phyloP scores from a whole-genome alignment of 2,888 invertebrate species.

The Hartigia nigra region DNA sequence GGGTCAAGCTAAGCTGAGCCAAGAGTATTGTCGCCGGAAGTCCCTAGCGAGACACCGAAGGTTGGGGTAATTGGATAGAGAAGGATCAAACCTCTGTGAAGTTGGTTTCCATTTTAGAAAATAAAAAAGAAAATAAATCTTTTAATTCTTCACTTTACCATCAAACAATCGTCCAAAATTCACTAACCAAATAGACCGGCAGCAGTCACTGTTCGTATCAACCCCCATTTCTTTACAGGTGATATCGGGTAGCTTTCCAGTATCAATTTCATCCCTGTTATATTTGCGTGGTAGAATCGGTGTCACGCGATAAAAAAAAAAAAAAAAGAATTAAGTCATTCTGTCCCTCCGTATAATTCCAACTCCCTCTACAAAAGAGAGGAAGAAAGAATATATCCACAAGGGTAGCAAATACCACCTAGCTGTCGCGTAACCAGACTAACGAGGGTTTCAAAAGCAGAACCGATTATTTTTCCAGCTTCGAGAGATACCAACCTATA shows the following conservation, averaged over 20 bases:
- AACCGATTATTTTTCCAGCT: background rate
- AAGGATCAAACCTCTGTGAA: constrained; percentile 40
- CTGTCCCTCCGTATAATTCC: background rate
- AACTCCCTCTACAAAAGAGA: background rate
- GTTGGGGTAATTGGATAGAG: constrained; percentile 61
- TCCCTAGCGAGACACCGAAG: constrained; percentile 50
- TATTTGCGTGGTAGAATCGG: background rate
- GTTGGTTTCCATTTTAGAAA: background rate
- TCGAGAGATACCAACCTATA: background rate
- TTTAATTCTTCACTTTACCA: constrained; percentile 13
- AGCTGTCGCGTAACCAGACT: background rate
- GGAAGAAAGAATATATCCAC: background rate
- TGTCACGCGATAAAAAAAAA: constrained; percentile 33
- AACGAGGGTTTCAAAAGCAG: background rate
- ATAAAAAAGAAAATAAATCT: background rate
- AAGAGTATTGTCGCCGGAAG: constrained; percentile 51
- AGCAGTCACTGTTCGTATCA: background rate
- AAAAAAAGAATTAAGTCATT: constrained; percentile 2
- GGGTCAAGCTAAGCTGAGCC: constrained; percentile 50
- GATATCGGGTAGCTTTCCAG: background rate
- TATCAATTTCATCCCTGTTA: background rate
- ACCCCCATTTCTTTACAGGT: background rate
- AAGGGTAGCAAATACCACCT: background rate
- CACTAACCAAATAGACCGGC: background rate
- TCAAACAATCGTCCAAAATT: constrained; percentile 26